Percentiles rank a stretch among this genome's conserved stretches.
These are phyloP conservation scores for Sipha maydis DNA, from an alignment of 2,888 invertebrate species.

Conservation along the genomic window DNA sequence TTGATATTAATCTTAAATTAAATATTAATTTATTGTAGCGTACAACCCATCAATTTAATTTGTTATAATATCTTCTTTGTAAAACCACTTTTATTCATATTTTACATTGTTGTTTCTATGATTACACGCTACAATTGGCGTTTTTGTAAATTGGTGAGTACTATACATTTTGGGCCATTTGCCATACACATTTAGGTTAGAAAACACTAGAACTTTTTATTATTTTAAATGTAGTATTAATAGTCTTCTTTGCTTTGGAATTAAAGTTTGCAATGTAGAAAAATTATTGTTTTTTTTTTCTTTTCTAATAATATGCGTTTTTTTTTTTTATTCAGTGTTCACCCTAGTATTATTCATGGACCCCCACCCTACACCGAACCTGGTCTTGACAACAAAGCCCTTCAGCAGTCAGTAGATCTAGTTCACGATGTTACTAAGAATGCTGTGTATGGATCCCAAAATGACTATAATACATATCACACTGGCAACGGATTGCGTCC, in stretches of 20 bases:
- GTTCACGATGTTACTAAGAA: constrained; percentile 84
- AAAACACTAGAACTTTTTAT: neutral
- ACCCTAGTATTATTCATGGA: constrained; percentile 85
- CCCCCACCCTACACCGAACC: constrained; percentile 88
- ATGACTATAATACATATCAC: constrained; percentile 55
- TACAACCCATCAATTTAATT: constrained; percentile 13
- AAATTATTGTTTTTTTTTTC: neutral
- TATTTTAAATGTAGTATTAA: constrained; percentile 3
- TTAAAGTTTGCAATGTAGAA: neutral
- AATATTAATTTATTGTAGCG: constrained; percentile 17
- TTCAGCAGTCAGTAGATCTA: constrained; percentile 89
- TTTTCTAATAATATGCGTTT: neutral
- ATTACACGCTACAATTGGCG: constrained; percentile 61
- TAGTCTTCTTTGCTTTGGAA: constrained; percentile 14
- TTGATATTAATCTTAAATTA: neutral
- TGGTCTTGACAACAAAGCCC: constrained; percentile 90
- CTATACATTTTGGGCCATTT: constrained; percentile 36
- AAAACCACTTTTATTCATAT: constrained; percentile 36
- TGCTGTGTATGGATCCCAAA: constrained; percentile 66
- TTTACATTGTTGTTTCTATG: constrained; percentile 57
- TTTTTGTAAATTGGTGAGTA: constrained; percentile 62
- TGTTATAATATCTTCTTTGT: neutral
- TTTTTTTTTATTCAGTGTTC: constrained; percentile 69
- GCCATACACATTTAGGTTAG: constrained; percentile 53
- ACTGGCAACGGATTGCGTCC: constrained; percentile 58